Percentiles rank a stretch among this genome's conserved stretches.
Conservation (phyloP, 2,113 vertebrate species). For the Leucoraja erinaceus region DNA sequence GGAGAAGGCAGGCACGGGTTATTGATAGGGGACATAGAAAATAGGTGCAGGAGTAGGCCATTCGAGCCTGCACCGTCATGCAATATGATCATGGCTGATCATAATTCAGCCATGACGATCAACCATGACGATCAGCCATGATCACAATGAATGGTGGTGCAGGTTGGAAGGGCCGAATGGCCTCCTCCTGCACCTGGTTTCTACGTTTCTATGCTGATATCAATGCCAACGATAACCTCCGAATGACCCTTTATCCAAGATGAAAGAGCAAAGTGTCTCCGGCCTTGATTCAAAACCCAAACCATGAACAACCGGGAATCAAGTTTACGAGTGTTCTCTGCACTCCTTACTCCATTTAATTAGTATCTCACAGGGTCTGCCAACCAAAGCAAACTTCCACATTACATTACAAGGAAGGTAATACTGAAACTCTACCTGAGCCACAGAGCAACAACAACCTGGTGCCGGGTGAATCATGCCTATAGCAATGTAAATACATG, state of each 20-base stretch:
- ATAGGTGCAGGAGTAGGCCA: too few species aligned
- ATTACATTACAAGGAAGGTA: not conserved
- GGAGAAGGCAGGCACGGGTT: too few species aligned
- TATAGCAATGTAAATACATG: not conserved
- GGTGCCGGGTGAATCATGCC: not conserved
- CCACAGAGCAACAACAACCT: not conserved
- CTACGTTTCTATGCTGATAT: too few species aligned
- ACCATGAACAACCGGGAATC: not conserved
- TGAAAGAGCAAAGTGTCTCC: not conserved
- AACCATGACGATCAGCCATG: too few species aligned
- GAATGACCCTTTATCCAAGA: not conserved
- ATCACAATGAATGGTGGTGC: too few species aligned
- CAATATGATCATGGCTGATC: too few species aligned
- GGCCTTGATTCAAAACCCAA: not conserved
- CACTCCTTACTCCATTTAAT: not conserved
- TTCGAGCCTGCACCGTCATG: too few species aligned
- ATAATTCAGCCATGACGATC: too few species aligned
- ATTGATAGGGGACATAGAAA: too few species aligned
- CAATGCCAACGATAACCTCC: not conserved
- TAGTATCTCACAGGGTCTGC: not conserved
- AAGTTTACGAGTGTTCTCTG: not conserved
- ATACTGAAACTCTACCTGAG: not conserved
- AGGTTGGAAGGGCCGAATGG: too few species aligned
- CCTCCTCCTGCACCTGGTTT: too few species aligned
- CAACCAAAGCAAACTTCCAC: not conserved